These are phyloP conservation scores for Panthera uncia DNA, from an alignment of 2,113 vertebrate genomes.

Conservation along the genomic window DNA sequence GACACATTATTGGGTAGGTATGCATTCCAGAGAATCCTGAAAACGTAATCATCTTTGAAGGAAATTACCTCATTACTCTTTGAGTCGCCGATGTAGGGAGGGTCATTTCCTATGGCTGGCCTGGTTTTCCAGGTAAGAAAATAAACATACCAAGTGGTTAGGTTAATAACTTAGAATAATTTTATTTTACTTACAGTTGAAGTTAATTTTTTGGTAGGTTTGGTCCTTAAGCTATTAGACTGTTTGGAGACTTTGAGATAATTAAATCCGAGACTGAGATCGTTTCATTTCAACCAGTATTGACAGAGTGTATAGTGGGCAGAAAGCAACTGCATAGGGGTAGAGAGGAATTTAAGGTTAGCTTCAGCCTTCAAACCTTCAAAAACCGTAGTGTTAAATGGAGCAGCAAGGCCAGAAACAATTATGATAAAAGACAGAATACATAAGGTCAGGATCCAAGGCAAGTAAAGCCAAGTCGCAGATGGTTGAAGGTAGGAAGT, in stretches of 20 bases:
- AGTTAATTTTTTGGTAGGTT: constrained; percentile 62
- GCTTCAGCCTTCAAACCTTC: not conserved
- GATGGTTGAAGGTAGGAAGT: not conserved
- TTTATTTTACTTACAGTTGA: constrained; percentile 48
- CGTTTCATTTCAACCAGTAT: not conserved
- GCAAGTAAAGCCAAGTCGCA: not conserved
- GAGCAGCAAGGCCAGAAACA: not conserved
- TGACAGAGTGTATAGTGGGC: not conserved
- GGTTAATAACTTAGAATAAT: constrained; percentile 51
- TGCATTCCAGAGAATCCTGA: constrained; percentile 72
- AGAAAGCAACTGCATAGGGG: not conserved
- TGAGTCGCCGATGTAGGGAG: constrained; percentile 24
- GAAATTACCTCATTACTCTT: constrained; percentile 64
- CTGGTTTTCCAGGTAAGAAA: constrained; percentile 58
- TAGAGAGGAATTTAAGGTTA: not conserved
- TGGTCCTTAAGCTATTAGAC: constrained; percentile 43
- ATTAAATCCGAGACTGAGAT: constrained; percentile 1
- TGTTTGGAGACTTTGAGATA: constrained; percentile 29
- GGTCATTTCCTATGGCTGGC: not conserved
- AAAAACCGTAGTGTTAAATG: not conserved
- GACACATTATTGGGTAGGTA: not conserved
- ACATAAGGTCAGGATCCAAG: not conserved
- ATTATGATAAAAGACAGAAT: not conserved
- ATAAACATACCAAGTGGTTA: constrained; percentile 52
- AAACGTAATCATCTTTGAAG: constrained; percentile 59